Evolutionary conservation across 2,888 invertebrate species (phyloP).

Genomic region (Drosophila borealis): DNA sequence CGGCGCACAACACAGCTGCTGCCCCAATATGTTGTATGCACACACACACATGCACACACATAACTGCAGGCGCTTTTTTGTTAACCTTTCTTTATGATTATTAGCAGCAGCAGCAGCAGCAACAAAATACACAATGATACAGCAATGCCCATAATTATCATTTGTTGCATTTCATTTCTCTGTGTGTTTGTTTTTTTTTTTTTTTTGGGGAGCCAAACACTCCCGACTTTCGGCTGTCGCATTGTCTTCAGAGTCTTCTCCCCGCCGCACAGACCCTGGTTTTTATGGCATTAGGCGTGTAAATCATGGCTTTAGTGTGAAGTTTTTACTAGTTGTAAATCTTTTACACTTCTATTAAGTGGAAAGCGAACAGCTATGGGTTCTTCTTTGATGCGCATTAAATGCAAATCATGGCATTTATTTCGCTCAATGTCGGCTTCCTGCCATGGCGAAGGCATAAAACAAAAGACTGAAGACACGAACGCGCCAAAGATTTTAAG

Average conservation of each 20-base stretch:
- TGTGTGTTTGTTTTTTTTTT: constrained; percentile 10
- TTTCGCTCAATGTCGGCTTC: constrained; percentile 47
- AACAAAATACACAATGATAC: constrained; percentile 55
- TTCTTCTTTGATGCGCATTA: constrained; percentile 35
- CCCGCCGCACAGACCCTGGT: neutral
- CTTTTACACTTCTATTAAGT: constrained; percentile 52
- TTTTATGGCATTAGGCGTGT: constrained; percentile 24
- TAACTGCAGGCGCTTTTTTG: constrained; percentile 59
- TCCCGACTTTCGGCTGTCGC: constrained; percentile 38
- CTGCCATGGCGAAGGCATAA: constrained; percentile 49
- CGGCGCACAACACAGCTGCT: constrained; percentile 37
- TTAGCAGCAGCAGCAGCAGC: constrained; percentile 35
- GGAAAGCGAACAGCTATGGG: constrained; percentile 23
- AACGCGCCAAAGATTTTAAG: constrained; percentile 52
- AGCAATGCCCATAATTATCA: constrained; percentile 64
- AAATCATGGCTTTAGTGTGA: constrained; percentile 50
- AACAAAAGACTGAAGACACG: constrained; percentile 73
- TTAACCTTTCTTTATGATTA: constrained; percentile 66
- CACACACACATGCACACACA: constrained; percentile 6
- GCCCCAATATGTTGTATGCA: constrained; percentile 30
- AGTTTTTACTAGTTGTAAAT: constrained; percentile 41
- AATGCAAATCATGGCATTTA: constrained; percentile 63
- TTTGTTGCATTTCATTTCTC: constrained; percentile 71
- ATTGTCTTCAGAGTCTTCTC: constrained; percentile 36
- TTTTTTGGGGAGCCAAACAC: constrained; percentile 14